A percentile compares a stretch with the other conserved stretches of the same genome.
phyloP scores from a whole-genome alignment of 2,888 invertebrate species.

The Epistrophe grossulariae region DNA sequence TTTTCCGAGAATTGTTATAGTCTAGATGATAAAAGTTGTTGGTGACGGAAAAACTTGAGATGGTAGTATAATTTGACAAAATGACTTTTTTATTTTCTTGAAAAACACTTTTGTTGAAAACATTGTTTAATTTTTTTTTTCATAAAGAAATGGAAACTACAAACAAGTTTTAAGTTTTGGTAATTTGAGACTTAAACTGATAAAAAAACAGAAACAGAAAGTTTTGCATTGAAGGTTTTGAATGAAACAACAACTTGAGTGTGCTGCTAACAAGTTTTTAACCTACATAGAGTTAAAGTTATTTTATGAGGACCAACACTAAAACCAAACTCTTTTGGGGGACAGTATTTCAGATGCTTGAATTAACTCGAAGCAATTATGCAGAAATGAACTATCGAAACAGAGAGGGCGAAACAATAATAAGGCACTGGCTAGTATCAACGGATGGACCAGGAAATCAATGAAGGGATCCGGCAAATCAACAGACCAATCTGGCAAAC shows the following conservation, averaged over 20 bases:
- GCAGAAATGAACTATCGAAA: no score
- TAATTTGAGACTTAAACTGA: not conserved
- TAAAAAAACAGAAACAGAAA: not conserved
- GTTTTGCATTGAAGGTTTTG: not conserved
- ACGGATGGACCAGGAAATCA: no score
- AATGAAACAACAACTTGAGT: not conserved
- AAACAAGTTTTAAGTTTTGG: not conserved
- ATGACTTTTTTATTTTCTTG: constrained; percentile 4
- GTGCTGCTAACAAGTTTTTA: no score
- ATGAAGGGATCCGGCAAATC: no score
- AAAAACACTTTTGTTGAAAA: not conserved
- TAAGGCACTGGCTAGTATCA: no score
- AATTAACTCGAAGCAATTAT: no score
- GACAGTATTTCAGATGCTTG: no score
- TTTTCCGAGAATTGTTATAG: not conserved
- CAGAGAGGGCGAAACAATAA: no score
- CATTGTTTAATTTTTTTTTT: not conserved
- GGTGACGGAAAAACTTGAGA: constrained; percentile 1
- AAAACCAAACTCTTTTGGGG: no score
- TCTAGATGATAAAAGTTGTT: not conserved
- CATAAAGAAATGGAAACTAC: not conserved
- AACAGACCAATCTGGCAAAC: no score
- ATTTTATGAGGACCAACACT: no score
- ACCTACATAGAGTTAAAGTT: no score
- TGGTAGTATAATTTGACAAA: constrained; percentile 1